Evolutionary conservation across 1,140 invertebrate species (phyloP).

Genomic region (Drosophila prosaltans): DNA sequence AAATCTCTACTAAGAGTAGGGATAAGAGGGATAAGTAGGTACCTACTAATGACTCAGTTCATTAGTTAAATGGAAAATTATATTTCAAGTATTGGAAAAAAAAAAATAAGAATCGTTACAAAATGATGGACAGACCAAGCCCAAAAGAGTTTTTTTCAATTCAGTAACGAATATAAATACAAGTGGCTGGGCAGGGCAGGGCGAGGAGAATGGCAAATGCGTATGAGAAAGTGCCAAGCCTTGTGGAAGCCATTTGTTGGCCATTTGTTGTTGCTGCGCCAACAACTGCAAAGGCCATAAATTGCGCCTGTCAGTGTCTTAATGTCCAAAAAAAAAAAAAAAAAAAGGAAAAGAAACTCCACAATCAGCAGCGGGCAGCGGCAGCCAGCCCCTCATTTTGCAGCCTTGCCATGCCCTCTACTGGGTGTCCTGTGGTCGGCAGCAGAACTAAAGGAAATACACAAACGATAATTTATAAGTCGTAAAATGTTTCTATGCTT

Average conservation of each 20-base stretch:
- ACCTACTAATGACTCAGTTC: slow-evolving; percentile 1
- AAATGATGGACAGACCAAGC: slow-evolving; percentile 34
- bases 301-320: slow-evolving; percentile 80
- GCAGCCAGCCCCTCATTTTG: slow-evolving; percentile 32
- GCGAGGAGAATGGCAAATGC: slow-evolving; percentile 62
- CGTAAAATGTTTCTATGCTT: slow-evolving; percentile 63
- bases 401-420: slow-evolving; percentile 50
- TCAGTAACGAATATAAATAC: background rate
- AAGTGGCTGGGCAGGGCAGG: slow-evolving; percentile 18
- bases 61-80: slow-evolving; percentile 52
- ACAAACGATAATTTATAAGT: slow-evolving; percentile 80
- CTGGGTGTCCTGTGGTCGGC: slow-evolving; percentile 67
- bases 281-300: slow-evolving; percentile 66
- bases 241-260: slow-evolving; percentile 18
- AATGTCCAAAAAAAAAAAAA: slow-evolving; percentile 67
- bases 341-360: slow-evolving; percentile 35
- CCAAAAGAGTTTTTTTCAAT: slow-evolving; percentile 3
- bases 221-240: slow-evolving; percentile 65
- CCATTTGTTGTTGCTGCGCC: slow-evolving; percentile 9
- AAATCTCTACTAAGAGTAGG: background rate
- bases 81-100: background rate
- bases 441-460: slow-evolving; percentile 66
- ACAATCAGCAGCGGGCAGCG: slow-evolving; percentile 66
- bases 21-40: slow-evolving; percentile 11
- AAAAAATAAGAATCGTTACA: slow-evolving; percentile 18